Conservation (phyloP, 2,888 invertebrate species). For the Chrysotoxum bicinctum region DNA sequence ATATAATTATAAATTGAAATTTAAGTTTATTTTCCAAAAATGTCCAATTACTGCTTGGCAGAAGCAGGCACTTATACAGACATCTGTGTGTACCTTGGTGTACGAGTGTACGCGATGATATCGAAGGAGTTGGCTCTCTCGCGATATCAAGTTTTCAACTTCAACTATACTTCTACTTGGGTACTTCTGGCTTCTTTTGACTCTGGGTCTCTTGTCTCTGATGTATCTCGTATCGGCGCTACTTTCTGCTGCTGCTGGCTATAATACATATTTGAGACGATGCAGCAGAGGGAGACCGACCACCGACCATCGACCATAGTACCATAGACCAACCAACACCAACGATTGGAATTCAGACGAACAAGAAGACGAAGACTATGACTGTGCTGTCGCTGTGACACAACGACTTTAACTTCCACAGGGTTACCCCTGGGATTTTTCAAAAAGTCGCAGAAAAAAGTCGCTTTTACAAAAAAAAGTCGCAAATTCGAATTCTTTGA, state of each 20-base stretch:
- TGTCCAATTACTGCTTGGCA: constrained; percentile 37
- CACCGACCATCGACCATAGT: constrained; percentile 36
- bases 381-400: neutral
- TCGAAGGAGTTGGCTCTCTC: constrained; percentile 46
- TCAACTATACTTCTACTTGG: constrained; percentile 2
- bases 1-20: constrained; percentile 52
- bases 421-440: too few relatives aligned
- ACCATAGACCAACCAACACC: constrained; percentile 45
- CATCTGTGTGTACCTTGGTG: neutral
- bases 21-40: constrained; percentile 40
- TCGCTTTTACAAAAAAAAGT: too few relatives aligned
- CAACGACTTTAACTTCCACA: constrained; percentile 18
- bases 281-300: constrained; percentile 69
- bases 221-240: constrained; percentile 4
- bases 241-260: constrained; percentile 34
- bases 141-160: constrained; percentile 54
- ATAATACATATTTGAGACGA: constrained; percentile 1
- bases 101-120: neutral
- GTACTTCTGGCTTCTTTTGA: constrained; percentile 51
- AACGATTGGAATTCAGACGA: constrained; percentile 55
- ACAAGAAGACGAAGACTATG: constrained; percentile 8
- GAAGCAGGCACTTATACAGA: neutral
- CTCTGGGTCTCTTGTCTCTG: constrained; percentile 23
- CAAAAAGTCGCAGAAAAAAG: too few relatives aligned
- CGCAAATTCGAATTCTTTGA: too few relatives aligned